These are phyloP conservation scores for Calcarius lapponicus DNA, from an alignment of 2,797 vertebrate genomes.

Conservation along the genomic window DNA sequence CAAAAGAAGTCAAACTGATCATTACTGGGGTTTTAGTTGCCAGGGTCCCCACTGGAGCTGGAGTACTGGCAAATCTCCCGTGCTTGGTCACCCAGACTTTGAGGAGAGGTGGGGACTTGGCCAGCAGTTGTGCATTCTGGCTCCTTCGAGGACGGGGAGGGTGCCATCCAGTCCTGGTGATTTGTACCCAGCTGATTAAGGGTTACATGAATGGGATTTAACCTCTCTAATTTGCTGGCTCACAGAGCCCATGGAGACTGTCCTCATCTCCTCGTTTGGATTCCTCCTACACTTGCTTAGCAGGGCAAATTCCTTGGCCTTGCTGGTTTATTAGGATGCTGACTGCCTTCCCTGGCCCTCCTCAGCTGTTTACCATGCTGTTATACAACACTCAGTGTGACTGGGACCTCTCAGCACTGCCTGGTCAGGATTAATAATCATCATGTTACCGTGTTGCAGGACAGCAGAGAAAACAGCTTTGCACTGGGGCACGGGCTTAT, in stretches of 20 bases:
- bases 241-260: neutral
- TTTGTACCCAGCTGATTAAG: neutral
- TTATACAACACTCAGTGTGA: constrained; percentile 41
- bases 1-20: neutral
- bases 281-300: neutral
- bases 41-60: neutral
- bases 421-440: constrained; percentile 9
- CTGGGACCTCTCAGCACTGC: neutral
- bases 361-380: neutral
- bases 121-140: neutral
- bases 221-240: neutral
- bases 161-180: neutral
- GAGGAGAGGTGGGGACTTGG: neutral
- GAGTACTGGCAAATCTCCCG: neutral
- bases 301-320: constrained; percentile 22
- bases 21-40: neutral
- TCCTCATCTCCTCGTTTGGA: neutral
- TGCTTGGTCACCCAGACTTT: neutral
- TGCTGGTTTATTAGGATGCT: neutral
- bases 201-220: neutral
- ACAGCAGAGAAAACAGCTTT: constrained; percentile 1
- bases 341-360: neutral
- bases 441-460: neutral
- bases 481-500: neutral
- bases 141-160: neutral